Base-by-base conservation (phyloP, 1,140 invertebrate genomes). In the Drosophila dunni region DNA sequence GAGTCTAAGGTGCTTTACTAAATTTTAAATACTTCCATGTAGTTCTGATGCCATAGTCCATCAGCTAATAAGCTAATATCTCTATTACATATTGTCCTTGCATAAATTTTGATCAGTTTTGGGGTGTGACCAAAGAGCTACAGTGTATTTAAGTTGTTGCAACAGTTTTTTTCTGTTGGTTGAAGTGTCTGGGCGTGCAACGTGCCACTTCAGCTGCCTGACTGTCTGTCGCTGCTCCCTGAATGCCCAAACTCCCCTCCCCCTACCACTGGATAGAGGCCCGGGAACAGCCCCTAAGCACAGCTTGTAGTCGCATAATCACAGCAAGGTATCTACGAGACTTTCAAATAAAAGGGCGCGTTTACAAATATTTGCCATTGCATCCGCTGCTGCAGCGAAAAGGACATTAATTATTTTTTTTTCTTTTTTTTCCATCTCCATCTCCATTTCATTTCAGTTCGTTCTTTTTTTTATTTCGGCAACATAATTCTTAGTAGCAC, bases 301-400 rank as follows among this genome's bases (percentile, higher is more conserved):
- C 67, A 70, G 67, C 67, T 70, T 70, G 67, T 45, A 38, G 54
- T 67, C 65, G 54, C 65, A 67, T 67, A 69, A 69, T 69, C 66
- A 48, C 46, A 61, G 68, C 70, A 60, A 67, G 56, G 64, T 68
- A 62, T 38, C 48, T 13, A 13, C 24, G 24, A 42, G 72, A 46
- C 65, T 69, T 70, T 56, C 17, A 36, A 45, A 40, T 57, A 51
- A 73, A 77, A 67, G 74, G 78, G 80, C 75, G 75, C 78, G 66
- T 73, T 75, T 75, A 83, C 78, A 83, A 83, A 83, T 80, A 83
- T 83, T 83, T 83, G 78, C 13, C 70, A 51, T 77, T 76, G 67
- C 68, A 76, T 76, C 74, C 56, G 61, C 13, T 66, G 64, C 63
- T 66, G 64, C 63, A 76, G 62, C 74, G 40, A 76, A 64, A 77